Evolutionary conservation across 2,888 invertebrate genomes (phyloP), one percentile per base, ranked within the genome.

Genomic region (Drosophila tanythrix): DNA sequence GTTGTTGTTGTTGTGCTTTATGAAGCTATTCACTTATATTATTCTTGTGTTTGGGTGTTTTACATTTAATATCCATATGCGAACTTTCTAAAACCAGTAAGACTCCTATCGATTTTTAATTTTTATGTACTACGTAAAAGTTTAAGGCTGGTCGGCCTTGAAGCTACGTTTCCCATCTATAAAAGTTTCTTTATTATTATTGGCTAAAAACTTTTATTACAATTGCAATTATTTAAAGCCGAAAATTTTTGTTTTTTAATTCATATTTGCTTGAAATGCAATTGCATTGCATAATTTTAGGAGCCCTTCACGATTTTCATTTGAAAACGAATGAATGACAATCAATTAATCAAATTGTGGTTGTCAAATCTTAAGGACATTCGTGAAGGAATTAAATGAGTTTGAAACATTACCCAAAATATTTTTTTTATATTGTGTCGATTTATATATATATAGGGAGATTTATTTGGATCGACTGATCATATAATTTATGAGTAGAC

Each of bases 31-130:
- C n/a, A 55, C 11, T 38, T 38, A 38, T 38, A 55, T 38, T 38
- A 56, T 56, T 38, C 56, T 56, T 38, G 7, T 7, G 27, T 29
- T 46, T 56, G n/a, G 38, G n/a, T 38, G 56, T 55, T 25, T 36
- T 56, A 35, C 53, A 35, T 53, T 53, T 53, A 53, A 35, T 38
- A 27, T 38, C 25, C 36, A 55, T 21, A 33, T 52, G 5, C 8
- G 27, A n/a, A 56, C 56, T 56, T 56, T 56, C 38, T 38, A 56
- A 55, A 56, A 55, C 55, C 36, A 55, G 21, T 18, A 36, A 36
- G 36, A 36, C 36, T 36, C 25, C 25, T 25, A 10, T 27, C 35
- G 35, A 25, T 36, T 55, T 36, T 46, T 46, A 46, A 36, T 36
- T 21, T 35, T 55, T 36, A 25, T 27, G 8, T 25, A 46, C 46